Conservation (phyloP, 2,113 vertebrate species). For the Hippoglossus stenolepis region DNA sequence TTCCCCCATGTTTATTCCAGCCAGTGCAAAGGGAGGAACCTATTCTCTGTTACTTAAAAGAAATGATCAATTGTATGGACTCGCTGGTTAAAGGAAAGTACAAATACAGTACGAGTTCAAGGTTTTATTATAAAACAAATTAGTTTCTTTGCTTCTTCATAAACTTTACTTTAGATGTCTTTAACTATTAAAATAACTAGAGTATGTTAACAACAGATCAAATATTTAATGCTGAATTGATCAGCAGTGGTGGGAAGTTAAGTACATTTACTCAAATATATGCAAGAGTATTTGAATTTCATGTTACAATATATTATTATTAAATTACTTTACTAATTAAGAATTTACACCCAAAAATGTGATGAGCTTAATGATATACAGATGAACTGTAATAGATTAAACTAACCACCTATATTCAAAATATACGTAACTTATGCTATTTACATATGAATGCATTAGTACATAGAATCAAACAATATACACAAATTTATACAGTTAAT, state of each 20-base stretch:
- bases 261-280: neutral
- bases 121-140: neutral
- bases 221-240: neutral
- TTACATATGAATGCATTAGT: no score
- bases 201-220: neutral
- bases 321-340: no score
- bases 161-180: neutral
- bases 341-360: no score
- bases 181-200: neutral
- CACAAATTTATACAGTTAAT: no score
- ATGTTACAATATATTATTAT: no score
- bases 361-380: no score
- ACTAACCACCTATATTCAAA: no score
- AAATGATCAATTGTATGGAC: slow-evolving; percentile 20
- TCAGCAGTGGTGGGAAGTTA: neutral
- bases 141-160: no score
- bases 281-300: neutral
- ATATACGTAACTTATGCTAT: no score
- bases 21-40: slow-evolving; percentile 33
- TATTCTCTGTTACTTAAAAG: slow-evolving; percentile 41
- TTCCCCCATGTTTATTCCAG: slow-evolving; percentile 52
- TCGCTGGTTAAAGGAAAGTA: slow-evolving; percentile 5
- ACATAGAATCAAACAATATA: no score
- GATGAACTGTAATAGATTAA: no score
- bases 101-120: slow-evolving; percentile 15